Evolutionary conservation across 1,140 invertebrate genomes (phyloP).

Genomic region (Hypsibius dujardini): DNA sequence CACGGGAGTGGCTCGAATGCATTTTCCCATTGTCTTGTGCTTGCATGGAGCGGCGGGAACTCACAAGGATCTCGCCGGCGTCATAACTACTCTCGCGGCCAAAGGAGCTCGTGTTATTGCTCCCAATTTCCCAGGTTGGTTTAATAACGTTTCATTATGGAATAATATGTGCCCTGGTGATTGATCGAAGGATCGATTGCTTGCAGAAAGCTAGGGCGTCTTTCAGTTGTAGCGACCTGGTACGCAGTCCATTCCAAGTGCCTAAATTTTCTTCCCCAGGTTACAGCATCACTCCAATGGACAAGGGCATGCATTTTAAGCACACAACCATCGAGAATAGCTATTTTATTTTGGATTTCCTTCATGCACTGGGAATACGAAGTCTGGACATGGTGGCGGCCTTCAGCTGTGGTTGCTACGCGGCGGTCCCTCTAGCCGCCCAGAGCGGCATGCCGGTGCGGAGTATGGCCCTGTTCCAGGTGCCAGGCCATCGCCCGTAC

Average conservation of each 20-base stretch:
- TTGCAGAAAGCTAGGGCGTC: too few relatives aligned
- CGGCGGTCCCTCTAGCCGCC: background rate
- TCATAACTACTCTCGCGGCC: background rate
- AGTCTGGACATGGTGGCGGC: background rate
- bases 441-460: background rate
- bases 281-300: background rate
- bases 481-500: background rate
- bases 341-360: constrained; percentile 6
- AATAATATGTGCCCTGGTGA: too few relatives aligned
- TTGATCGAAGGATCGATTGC: too few relatives aligned
- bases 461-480: background rate
- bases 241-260: too few relatives aligned
- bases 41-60: background rate
- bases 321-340: constrained; percentile 9
- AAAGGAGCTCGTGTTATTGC: background rate
- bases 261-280: background rate
- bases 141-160: too few relatives aligned
- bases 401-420: constrained; percentile 9
- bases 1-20: too few relatives aligned
- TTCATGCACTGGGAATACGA: background rate
- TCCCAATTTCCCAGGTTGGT: background rate
- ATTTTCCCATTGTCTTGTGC: background rate
- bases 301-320: background rate
- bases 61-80: background rate
- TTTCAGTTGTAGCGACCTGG: too few relatives aligned